Conservation (phyloP, 2,888 invertebrate species). For the Oxycera nigricornis region DNA sequence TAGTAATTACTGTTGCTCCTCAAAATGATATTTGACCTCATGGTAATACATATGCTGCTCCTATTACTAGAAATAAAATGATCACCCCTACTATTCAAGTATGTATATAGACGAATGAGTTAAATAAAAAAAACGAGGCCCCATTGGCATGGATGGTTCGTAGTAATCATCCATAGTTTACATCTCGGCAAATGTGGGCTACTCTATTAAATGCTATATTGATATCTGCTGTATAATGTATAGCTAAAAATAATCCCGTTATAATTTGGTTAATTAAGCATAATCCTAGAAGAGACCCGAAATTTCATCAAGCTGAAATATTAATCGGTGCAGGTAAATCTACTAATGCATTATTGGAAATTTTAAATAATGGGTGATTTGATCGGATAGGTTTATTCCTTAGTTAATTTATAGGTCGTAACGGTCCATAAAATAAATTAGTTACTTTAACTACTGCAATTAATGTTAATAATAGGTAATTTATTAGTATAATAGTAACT, state of each 20-base stretch:
- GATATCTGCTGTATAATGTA: constrained; percentile 73
- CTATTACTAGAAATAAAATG: too few relatives aligned
- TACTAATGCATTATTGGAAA: constrained; percentile 64
- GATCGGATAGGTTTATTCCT: constrained; percentile 64
- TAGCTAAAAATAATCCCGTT: constrained; percentile 73
- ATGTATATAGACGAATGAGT: too few relatives aligned
- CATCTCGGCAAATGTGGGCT: constrained; percentile 73
- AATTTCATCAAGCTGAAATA: constrained; percentile 73
- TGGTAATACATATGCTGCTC: too few relatives aligned
- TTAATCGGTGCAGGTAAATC: constrained; percentile 69
- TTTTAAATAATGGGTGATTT: constrained; percentile 65
- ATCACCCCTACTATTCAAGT: too few relatives aligned
- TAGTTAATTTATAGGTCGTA: constrained; percentile 64
- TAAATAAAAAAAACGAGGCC: too few relatives aligned
- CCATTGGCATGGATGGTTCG: too few relatives aligned
- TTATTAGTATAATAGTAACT: constrained; percentile 65
- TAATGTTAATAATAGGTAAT: constrained; percentile 69
- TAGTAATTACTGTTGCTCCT: constrained; percentile 82
- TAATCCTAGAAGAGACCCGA: too few relatives aligned
- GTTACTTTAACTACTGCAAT: constrained; percentile 68
- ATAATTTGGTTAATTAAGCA: constrained; percentile 72
- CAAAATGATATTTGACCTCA: background rate
- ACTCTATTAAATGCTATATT: constrained; percentile 71
- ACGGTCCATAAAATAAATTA: constrained; percentile 65
- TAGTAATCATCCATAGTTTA: too few relatives aligned